phyloP scores from a whole-genome alignment of 1,140 invertebrate genomes.

The Tetragonula clypearis region DNA sequence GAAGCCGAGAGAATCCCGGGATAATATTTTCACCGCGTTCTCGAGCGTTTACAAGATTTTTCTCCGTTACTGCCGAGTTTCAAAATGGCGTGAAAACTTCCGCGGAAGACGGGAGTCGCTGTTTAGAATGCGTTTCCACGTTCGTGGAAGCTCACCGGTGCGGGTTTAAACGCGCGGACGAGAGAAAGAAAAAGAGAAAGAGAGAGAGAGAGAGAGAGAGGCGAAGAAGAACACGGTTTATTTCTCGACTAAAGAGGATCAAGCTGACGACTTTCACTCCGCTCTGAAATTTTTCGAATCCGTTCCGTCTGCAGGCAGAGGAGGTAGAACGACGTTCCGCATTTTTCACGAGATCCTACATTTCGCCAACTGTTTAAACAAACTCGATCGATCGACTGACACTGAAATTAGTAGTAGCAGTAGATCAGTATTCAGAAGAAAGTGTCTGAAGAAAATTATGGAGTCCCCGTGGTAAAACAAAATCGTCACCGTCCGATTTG shows the following conservation, averaged over 20 bases:
- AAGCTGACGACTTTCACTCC: background rate
- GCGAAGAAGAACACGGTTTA: background rate
- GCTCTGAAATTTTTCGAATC: background rate
- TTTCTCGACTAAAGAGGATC: background rate
- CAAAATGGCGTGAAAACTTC: background rate
- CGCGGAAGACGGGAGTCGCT: background rate
- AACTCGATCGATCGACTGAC: background rate
- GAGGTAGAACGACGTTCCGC: background rate
- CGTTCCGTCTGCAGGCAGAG: background rate
- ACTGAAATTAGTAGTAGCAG: background rate
- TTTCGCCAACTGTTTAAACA: background rate
- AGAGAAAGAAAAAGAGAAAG: too few species aligned
- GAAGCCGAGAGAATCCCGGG: too few species aligned
- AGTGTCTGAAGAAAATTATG: too few species aligned
- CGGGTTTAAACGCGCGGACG: background rate
- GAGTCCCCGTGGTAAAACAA: too few species aligned
- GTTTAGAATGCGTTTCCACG: background rate
- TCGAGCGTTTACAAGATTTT: background rate
- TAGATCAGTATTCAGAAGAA: too few species aligned
- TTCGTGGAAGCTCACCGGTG: background rate
- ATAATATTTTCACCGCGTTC: background rate
- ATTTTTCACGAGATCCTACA: background rate
- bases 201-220: background rate
- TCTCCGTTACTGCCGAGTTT: background rate
- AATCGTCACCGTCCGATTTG: too few species aligned